Evolutionary conservation across 2,888 invertebrate species (phyloP).

Genomic region (Philonicus albiceps): DNA sequence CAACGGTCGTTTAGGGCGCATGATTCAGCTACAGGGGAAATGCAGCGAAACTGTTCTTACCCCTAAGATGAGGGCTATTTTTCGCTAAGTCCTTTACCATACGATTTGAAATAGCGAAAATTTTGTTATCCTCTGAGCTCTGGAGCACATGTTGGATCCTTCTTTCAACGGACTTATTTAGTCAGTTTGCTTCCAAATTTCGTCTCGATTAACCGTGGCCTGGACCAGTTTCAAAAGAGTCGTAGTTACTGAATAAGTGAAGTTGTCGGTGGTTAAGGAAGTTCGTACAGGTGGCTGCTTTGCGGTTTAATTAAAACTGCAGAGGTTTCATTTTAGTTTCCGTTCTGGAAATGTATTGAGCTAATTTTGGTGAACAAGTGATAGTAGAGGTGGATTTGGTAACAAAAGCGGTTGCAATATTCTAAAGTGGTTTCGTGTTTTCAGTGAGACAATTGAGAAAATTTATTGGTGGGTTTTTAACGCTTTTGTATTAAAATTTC

Average conservation of each 20-base stretch:
- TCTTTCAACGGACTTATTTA: constrained; percentile 5
- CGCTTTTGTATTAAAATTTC: background rate
- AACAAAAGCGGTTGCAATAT: background rate
- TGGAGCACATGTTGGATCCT: constrained; percentile 10
- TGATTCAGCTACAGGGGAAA: background rate
- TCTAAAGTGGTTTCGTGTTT: background rate
- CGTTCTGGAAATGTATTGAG: background rate
- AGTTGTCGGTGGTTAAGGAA: background rate
- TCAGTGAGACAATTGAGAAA: background rate
- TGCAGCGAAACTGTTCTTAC: background rate
- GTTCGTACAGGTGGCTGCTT: background rate
- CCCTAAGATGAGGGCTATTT: background rate
- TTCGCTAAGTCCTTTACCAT: background rate
- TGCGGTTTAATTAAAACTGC: background rate
- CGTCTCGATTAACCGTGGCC: background rate
- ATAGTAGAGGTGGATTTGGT: background rate
- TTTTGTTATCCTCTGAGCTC: background rate
- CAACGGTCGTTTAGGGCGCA: background rate
- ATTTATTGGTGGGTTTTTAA: background rate
- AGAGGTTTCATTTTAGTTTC: background rate
- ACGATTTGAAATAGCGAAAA: constrained; percentile 11
- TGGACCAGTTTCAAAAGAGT: constrained; percentile 1
- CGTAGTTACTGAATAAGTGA: background rate
- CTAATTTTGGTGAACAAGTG: background rate
- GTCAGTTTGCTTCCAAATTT: constrained; percentile 12